These are phyloP conservation scores for Brachionus rotundiformis DNA, from an alignment of 1,140 invertebrate genomes.

Conservation along the genomic window DNA sequence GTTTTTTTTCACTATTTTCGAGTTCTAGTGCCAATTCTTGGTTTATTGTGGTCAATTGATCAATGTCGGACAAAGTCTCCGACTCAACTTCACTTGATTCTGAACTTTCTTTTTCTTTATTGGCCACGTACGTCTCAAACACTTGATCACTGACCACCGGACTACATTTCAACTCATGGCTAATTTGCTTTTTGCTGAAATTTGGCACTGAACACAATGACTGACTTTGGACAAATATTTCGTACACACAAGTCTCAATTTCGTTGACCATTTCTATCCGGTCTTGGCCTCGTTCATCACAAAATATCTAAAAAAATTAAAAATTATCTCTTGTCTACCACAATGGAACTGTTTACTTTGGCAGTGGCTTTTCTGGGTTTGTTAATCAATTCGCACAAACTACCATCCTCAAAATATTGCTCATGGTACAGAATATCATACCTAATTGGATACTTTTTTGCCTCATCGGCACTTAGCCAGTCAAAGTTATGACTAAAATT, in stretches of 20 bases:
- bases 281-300: slow-evolving; percentile 20
- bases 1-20: background rate
- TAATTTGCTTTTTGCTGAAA: slow-evolving; percentile 23
- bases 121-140: background rate
- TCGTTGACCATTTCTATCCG: slow-evolving; percentile 33
- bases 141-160: background rate
- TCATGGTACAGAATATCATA: slow-evolving; percentile 35
- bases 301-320: slow-evolving; percentile 4
- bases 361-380: slow-evolving; percentile 33
- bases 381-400: slow-evolving; percentile 34
- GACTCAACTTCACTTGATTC: background rate
- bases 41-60: background rate
- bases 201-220: slow-evolving; percentile 28
- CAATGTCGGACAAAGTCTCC: background rate
- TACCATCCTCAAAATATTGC: slow-evolving; percentile 23
- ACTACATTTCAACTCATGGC: background rate
- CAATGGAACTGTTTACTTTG: background rate
- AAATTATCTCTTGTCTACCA: background rate
- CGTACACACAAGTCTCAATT: slow-evolving; percentile 51
- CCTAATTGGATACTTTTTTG: background rate
- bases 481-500: slow-evolving; percentile 45
- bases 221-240: background rate
- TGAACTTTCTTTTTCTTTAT: background rate
- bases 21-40: background rate
- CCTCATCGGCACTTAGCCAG: slow-evolving; percentile 9